These are phyloP conservation scores for Hypercompe scribonia DNA, from an alignment of 2,888 invertebrate genomes.

Conservation along the genomic window DNA sequence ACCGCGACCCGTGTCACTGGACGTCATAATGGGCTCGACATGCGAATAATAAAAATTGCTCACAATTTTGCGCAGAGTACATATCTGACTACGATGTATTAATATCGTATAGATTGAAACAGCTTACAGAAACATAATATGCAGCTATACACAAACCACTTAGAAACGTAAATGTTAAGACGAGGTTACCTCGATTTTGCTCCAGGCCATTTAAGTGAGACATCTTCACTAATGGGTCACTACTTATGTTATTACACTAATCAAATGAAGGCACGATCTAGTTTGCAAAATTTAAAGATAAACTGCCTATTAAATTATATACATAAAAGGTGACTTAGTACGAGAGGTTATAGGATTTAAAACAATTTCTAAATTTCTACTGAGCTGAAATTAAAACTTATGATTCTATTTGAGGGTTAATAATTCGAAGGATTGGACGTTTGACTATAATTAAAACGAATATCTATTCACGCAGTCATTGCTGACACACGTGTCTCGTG, in stretches of 20 bases:
- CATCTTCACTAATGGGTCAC: conserved; percentile 27
- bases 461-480: conserved; percentile 91
- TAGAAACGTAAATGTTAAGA: not conserved
- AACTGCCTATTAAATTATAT: not conserved
- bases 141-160: not conserved
- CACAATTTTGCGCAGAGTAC: conserved; percentile 60
- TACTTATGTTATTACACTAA: conserved; percentile 23
- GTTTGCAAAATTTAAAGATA: not conserved
- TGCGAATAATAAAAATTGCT: conserved; percentile 71
- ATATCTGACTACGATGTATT: conserved; percentile 64
- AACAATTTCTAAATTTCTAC: not conserved
- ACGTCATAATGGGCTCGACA: conserved; percentile 72
- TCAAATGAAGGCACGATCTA: not conserved
- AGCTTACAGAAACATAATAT: not conserved
- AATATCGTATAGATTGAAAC: conserved; percentile 52
- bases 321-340: not conserved
- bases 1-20: conserved; percentile 76
- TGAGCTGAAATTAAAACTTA: not conserved
- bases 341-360: not conserved
- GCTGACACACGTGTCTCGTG: conserved; percentile 97
- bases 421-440: not conserved
- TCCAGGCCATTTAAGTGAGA: conserved; percentile 1
- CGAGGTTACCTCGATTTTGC: not conserved
- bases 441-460: not conserved
- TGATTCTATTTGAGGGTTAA: not conserved